These are phyloP conservation scores for Poecilobothrus nobilitatus DNA, from an alignment of 2,888 invertebrate species.

Conservation along the genomic window DNA sequence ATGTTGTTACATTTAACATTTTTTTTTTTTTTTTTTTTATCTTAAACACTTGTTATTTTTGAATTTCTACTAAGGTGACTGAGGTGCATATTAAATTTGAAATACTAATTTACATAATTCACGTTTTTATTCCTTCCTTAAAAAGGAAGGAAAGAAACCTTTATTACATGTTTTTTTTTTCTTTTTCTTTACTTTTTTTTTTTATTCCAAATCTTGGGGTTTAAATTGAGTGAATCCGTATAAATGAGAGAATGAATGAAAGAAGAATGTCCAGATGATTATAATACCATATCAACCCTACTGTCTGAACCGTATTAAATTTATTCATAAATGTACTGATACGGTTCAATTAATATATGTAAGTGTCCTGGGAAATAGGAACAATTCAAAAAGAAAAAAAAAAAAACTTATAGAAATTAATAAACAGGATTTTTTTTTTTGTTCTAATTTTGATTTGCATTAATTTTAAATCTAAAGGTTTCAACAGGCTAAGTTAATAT, in stretches of 20 bases:
- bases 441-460: no score
- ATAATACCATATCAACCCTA: conserved; percentile 1
- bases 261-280: background rate
- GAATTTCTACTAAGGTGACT: background rate
- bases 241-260: background rate
- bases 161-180: background rate
- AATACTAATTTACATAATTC: background rate
- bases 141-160: background rate
- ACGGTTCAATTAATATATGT: background rate
- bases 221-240: background rate
- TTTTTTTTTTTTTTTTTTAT: no score
- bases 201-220: no score
- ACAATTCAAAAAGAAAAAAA: no score
- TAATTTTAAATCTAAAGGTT: no score
- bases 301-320: conserved; percentile 1
- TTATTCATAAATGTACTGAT: background rate
- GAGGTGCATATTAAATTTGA: background rate
- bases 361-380: no score
- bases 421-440: no score
- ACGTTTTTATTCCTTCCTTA: background rate
- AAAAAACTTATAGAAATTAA: no score
- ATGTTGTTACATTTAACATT: no score
- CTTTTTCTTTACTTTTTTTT: background rate
- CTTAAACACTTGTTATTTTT: background rate
- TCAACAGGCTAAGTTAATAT: no score